Evolutionary conservation across 1,140 invertebrate species (phyloP).

Genomic region (Cephus cinctus): DNA sequence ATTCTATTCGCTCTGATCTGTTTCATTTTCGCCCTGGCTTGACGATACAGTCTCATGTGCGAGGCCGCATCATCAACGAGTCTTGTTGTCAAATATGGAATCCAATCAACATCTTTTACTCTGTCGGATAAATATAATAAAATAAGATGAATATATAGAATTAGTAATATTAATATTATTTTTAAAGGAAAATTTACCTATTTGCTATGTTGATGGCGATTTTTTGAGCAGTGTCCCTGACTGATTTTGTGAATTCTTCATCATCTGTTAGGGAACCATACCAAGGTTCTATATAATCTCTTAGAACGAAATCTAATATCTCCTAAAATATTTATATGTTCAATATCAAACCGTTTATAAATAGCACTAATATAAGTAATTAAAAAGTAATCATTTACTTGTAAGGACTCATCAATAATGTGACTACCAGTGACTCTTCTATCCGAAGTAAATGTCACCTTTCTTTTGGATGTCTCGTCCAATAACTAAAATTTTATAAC

Average conservation of each 20-base stretch:
- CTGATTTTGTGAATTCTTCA: slow-evolving; percentile 58
- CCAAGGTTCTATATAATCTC: slow-evolving; percentile 82
- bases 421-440: slow-evolving; percentile 65
- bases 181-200: slow-evolving; percentile 39
- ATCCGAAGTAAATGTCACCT: slow-evolving; percentile 53
- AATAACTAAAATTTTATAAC: slow-evolving; percentile 16
- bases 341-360: background rate
- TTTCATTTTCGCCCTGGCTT: slow-evolving; percentile 66
- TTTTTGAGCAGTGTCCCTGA: slow-evolving; percentile 59
- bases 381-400: slow-evolving; percentile 43
- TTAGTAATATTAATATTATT: no score
- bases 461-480: slow-evolving; percentile 37
- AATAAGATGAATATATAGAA: no score
- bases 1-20: slow-evolving; percentile 49
- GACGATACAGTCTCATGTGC: slow-evolving; percentile 81
- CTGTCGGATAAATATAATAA: slow-evolving; percentile 50
- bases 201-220: slow-evolving; percentile 62
- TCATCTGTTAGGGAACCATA: slow-evolving; percentile 61
- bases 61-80: slow-evolving; percentile 89
- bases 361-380: background rate
- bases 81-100: slow-evolving; percentile 79
- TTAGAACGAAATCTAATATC: slow-evolving; percentile 71
- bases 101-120: slow-evolving; percentile 87
- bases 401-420: slow-evolving; percentile 70
- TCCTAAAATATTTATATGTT: slow-evolving; percentile 44